A percentile compares a stretch with the other conserved stretches of the same genome.
These are phyloP conservation scores for Atopsyche davidsoni DNA, from an alignment of 1,140 invertebrate genomes.

Conservation along the genomic window DNA sequence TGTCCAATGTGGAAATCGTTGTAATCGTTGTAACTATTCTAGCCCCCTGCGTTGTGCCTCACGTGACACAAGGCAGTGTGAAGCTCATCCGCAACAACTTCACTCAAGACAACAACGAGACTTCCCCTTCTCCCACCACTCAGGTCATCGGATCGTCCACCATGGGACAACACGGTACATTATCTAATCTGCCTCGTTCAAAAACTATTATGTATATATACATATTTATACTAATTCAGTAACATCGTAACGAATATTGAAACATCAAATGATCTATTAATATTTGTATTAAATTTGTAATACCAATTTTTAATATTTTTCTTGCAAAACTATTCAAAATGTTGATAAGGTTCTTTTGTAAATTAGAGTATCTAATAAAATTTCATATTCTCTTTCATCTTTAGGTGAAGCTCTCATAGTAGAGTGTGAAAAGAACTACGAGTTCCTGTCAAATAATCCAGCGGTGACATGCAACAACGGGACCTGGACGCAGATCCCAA, in stretches of 20 bases:
- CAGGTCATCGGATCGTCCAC: slow-evolving; percentile 50
- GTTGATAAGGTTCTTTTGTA: neutral
- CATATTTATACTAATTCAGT: neutral
- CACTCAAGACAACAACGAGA: slow-evolving; percentile 50
- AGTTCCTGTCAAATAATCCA: slow-evolving; percentile 69
- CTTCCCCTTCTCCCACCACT: slow-evolving; percentile 44
- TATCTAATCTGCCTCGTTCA: neutral
- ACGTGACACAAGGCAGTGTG: slow-evolving; percentile 76
- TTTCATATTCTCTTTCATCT: neutral
- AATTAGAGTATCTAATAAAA: neutral
- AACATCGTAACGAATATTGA: neutral
- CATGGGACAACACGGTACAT: slow-evolving; percentile 69
- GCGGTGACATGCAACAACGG: slow-evolving; percentile 88
- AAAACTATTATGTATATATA: too few species aligned
- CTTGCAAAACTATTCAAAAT: neutral
- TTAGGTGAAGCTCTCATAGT: slow-evolving; percentile 71
- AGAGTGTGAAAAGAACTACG: slow-evolving; percentile 81
- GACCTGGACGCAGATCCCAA: slow-evolving; percentile 90
- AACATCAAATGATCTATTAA: too few species aligned
- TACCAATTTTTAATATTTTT: neutral
- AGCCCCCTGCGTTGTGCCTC: slow-evolving; percentile 87
- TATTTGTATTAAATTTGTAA: too few species aligned
- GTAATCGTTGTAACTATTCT: too few species aligned
- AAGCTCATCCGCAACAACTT: slow-evolving; percentile 43
- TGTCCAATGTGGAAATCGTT: too few species aligned